Base-by-base conservation (phyloP, 35 echinoderm and acorn worm genomes). In the Anneissia japonica region DNA sequence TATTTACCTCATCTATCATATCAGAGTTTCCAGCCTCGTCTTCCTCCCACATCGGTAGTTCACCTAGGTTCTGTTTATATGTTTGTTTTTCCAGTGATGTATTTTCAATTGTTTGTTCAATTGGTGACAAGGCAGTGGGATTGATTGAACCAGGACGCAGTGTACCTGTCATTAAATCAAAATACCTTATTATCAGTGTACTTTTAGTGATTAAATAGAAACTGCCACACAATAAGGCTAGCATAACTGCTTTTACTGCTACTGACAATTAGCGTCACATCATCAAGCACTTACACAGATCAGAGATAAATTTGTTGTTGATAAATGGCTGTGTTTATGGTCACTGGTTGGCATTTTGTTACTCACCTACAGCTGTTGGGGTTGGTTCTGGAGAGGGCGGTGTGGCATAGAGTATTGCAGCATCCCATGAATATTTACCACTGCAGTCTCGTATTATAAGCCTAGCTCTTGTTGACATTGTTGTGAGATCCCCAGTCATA, bases 341-440 rank as follows among this genome's bases (percentile, higher is more conserved):
- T n/a, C n/a, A n/a, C n/a, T n/a, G n/a, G 40, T 45, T 45, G 40
- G 4, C 4, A 7, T 45, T 4, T 45, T 14, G 4, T 4, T 64
- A 16, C 51, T 64, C 19, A 64, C 51, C 51, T 64, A 23, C 1
- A 23, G 51, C 51, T 19, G 51, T 64, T 64, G 51, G 51, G 26
- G 51, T 64, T 64, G 51, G 51, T 64, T 64, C 51, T 39, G 79
- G 35, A 81, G 35, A 38, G 9, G 35, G 35, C 28, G 86, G 78
- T 34, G 96, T 92, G 23, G 92, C 96, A 87, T 92, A 99, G 17
- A 99, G 79, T 31, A 99, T 86, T 30, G 89, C 84, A 16, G 82
- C 79, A 80, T 94, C 92, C 96, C 96, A 99, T 21, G 82, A 86
- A 89, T 94, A 99, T 88, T 99, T 99, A 17, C 96, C 96, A 32